Base-by-base conservation (phyloP, 2,888 invertebrate genomes). In the Agonopterix subpropinquella region DNA sequence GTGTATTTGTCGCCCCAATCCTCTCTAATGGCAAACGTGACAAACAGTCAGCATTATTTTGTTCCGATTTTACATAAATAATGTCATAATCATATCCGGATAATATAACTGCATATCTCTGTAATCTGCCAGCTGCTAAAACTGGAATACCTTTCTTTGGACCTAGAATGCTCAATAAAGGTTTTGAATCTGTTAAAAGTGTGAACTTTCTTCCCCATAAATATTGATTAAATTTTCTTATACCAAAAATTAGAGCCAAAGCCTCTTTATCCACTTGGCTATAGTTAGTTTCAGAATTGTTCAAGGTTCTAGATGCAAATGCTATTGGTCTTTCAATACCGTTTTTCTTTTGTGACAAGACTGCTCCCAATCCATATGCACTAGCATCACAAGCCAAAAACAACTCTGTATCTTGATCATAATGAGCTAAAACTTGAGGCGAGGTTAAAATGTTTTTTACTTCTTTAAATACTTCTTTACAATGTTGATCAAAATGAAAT, bases 161-260 rank as follows among this genome's bases (percentile, higher is more conserved):
- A 8, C 49, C 49, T 35, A 52, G 45, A 18, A 50, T 52, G 36
- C 10, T 13, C 4, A 43, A n/a, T 18, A 50, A 36, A 10, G 50
- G 55, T 36, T 51, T 49, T 10, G 41, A 44, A 15, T 51, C 53
- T 18, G 50, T 53, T 11, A 36, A 10, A 18, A 51, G 44, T n/a
- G 39, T 36, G 37, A 51, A 51, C 9, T 37, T 18, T 5, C 48
- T n/a, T 2, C 53, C 53, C 11, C 42, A 53, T 35, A 53, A 44
- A 41, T 50, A 53, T 11, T 53, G 47, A 43, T 53, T 48, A 11
- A 44, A 52, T 11, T 47, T 47, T 8, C 11, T 35, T 11, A 52
- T 36, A 11, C 45, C 47, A 44, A 42, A 55, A 10, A 53, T 44
- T 11, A 53, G 47, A 8, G 49, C 51, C 18, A 53, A 13, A 8